Evolutionary conservation across 2,888 invertebrate species (phyloP).

Genomic region (Drosophila mimetica): DNA sequence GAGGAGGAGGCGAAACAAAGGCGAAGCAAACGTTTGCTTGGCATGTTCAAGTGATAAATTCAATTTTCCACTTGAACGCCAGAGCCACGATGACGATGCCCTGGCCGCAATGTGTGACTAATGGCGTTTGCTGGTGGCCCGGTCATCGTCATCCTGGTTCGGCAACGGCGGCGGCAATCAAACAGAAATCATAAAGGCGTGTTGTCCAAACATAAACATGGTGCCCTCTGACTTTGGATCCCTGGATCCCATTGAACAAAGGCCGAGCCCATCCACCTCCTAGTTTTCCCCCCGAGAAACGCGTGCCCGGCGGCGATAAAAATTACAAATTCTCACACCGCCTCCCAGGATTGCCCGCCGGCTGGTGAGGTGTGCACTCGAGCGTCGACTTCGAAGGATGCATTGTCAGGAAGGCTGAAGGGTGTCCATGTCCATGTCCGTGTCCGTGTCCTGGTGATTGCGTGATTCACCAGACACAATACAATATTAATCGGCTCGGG

Average conservation of each 20-base stretch:
- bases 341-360: conserved; percentile 6
- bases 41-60: conserved; percentile 80
- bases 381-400: conserved; percentile 55
- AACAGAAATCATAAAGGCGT: conserved; percentile 81
- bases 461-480: conserved; percentile 44
- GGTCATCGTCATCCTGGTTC: conserved; percentile 40
- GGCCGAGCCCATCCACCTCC: conserved; percentile 16
- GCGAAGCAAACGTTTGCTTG: conserved; percentile 50
- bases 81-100: conserved; percentile 23
- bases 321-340: conserved; percentile 59
- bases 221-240: conserved; percentile 10
- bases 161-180: conserved; percentile 70
- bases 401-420: conserved; percentile 34
- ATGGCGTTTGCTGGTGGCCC: conserved; percentile 67
- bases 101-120: conserved; percentile 66
- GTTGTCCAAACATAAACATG: conserved; percentile 75
- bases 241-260: conserved; percentile 51
- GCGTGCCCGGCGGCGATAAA: conserved; percentile 72
- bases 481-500: conserved; percentile 43
- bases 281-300: conserved; percentile 17
- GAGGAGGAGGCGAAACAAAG: conserved; percentile 10
- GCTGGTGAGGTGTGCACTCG: conserved; percentile 57
- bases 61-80: conserved; percentile 79
- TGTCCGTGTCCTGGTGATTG: conserved; percentile 23
- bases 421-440: conserved; percentile 15